Evolutionary conservation across 2,888 invertebrate species (phyloP).

Genomic region (Idaea aversata): DNA sequence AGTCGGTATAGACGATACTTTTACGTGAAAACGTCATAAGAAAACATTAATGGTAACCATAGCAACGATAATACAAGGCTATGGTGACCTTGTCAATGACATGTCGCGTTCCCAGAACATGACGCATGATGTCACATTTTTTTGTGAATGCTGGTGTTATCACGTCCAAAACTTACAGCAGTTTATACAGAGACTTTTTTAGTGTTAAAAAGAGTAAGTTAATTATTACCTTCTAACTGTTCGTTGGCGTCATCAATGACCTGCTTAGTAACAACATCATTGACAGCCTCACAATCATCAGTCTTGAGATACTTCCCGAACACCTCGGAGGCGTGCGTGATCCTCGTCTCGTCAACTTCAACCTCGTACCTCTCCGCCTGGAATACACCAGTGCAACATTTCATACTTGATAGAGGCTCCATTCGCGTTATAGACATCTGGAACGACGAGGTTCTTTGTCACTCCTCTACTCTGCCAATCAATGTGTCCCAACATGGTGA

Average conservation of each 20-base stretch:
- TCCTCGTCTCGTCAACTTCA: conserved; percentile 93
- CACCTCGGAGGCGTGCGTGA: conserved; percentile 85
- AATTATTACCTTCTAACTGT: conserved; percentile 65
- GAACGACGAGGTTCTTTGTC: not conserved
- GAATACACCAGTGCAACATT: conserved; percentile 19
- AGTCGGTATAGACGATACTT: no score
- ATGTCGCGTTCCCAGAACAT: no score
- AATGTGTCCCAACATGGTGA: not conserved
- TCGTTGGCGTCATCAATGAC: conserved; percentile 60
- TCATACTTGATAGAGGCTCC: not conserved
- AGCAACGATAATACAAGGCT: no score
- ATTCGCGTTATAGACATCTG: conserved; percentile 1
- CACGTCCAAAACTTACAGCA: not conserved
- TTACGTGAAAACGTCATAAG: no score
- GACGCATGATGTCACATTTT: no score
- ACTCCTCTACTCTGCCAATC: no score
- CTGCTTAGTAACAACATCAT: conserved; percentile 56
- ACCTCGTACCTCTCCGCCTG: conserved; percentile 92
- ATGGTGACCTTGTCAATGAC: no score
- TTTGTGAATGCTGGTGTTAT: no score
- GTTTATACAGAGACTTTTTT: not conserved
- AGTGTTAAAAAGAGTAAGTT: not conserved
- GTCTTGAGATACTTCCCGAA: conserved; percentile 78
- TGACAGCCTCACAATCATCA: conserved; percentile 69
- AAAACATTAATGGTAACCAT: no score